Evolutionary conservation across 2,888 invertebrate species (phyloP).

Genomic region (Epirrhoe alternata): DNA sequence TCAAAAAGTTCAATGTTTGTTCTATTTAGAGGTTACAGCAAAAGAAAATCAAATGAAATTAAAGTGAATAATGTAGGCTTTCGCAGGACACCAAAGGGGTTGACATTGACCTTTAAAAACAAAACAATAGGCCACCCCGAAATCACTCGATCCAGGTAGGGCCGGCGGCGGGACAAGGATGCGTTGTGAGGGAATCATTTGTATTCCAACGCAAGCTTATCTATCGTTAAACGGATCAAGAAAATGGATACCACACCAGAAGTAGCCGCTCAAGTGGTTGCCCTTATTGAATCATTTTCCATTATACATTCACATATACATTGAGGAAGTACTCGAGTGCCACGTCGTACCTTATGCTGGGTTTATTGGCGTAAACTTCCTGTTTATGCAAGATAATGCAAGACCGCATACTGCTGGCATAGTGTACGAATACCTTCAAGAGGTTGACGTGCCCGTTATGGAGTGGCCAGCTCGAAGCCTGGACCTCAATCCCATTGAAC

Average conservation of each 20-base stretch:
- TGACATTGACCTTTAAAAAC: too few relatives aligned
- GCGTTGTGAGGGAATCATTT: too few relatives aligned
- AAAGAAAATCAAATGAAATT: too few relatives aligned
- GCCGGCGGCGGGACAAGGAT: too few relatives aligned
- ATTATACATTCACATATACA: too few relatives aligned
- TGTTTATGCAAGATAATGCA: slow-evolving; percentile 13
- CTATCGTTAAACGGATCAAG: slow-evolving; percentile 6
- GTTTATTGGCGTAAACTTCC: slow-evolving; percentile 8
- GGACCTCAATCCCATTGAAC: slow-evolving; percentile 14
- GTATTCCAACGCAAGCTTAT: neutral
- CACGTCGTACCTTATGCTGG: slow-evolving; percentile 8
- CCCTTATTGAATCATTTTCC: slow-evolving; percentile 8
- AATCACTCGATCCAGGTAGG: too few relatives aligned
- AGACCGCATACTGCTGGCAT: slow-evolving; percentile 11
- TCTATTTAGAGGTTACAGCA: too few relatives aligned
- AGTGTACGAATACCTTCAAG: slow-evolving; percentile 10
- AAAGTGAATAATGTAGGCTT: too few relatives aligned
- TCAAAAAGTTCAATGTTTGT: too few relatives aligned
- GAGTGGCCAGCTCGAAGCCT: too few relatives aligned
- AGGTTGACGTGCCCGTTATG: slow-evolving; percentile 7
- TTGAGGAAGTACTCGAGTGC: slow-evolving; percentile 16
- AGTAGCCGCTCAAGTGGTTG: slow-evolving; percentile 11
- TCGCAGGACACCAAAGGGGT: too few relatives aligned
- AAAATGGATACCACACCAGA: slow-evolving; percentile 18
- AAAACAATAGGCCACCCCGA: too few relatives aligned